Base-by-base conservation (phyloP, 1,140 invertebrate species). In the Euborellia annulipes region DNA sequence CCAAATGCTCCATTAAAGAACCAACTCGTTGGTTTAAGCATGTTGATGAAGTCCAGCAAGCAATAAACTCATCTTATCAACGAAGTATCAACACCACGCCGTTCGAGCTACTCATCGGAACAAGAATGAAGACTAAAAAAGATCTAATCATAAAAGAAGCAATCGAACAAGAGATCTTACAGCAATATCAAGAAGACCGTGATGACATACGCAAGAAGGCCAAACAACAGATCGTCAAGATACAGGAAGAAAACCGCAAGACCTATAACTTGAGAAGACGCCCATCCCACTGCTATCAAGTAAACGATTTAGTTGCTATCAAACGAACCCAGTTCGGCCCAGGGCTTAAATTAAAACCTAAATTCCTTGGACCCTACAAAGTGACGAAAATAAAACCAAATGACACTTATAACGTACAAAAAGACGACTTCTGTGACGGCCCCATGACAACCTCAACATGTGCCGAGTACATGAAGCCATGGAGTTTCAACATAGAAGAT, bases 81-180 rank as follows among this genome's bases (percentile, higher is more conserved):
- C 41, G 58, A 42, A 58, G 55, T 36, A 62, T 58, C 1, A 51
- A 51, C 3, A 52, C 16, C 0, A 55, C 58, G 3, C 63, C 59
- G 2, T 62, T 62, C 46, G 39, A 61, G 20, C 4, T 66, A 6
- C 20, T 64, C 6, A 47, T 53, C 32, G 57, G 58, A 7, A 49
- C 51, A 1, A 50, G 55, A 37, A 56, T 62, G 49, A 51, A 45
- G 47, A 36, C 19, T 7, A 50, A 45, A n/a, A 50, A 56, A 42
- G 55, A 61, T 14, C 18, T 47, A 16, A 8, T 36, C 3, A 27
- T 62, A 1, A 39, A 27, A 20, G 34, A 55, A 27, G 13, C 52
- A 4, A 42, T 57, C 0, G 50, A 55, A 30, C 30, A 46, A 7
- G 45, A 51, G n/a, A 19, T 21, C 40, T 48, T 36, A 16, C 14